These are phyloP conservation scores for Pardosa pseudoannulata DNA, from an alignment of 2,888 invertebrate species.

Conservation along the genomic window DNA sequence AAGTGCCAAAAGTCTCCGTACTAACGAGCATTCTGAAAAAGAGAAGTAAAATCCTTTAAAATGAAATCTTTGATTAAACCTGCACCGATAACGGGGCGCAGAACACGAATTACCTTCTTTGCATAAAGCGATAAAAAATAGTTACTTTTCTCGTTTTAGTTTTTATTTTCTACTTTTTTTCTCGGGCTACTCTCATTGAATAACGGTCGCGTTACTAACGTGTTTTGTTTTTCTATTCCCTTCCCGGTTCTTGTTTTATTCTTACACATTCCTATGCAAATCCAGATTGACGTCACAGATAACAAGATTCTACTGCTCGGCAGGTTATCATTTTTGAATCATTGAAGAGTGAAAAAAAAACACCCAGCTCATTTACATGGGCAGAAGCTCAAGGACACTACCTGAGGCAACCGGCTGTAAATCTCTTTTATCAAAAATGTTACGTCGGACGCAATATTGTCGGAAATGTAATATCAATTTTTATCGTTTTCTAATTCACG, in stretches of 20 bases:
- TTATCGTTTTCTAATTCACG: no score
- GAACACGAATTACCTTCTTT: not conserved
- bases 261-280: not conserved
- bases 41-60: no score
- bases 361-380: not conserved
- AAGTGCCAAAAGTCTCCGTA: no score
- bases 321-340: not conserved
- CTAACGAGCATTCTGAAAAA: no score
- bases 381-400: not conserved
- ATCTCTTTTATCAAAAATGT: no score
- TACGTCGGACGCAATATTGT: no score
- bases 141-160: not conserved
- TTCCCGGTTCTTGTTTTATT: constrained; percentile 1
- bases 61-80: no score
- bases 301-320: not conserved
- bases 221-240: not conserved
- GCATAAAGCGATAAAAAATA: not conserved
- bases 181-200: not conserved
- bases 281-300: not conserved
- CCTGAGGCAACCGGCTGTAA: not conserved
- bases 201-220: not conserved
- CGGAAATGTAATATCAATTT: no score
- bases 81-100: no score
- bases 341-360: not conserved
- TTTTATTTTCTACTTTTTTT: not conserved